These are phyloP conservation scores for Nemapogon koenigi DNA, from an alignment of 2,888 invertebrate species.

Conservation along the genomic window DNA sequence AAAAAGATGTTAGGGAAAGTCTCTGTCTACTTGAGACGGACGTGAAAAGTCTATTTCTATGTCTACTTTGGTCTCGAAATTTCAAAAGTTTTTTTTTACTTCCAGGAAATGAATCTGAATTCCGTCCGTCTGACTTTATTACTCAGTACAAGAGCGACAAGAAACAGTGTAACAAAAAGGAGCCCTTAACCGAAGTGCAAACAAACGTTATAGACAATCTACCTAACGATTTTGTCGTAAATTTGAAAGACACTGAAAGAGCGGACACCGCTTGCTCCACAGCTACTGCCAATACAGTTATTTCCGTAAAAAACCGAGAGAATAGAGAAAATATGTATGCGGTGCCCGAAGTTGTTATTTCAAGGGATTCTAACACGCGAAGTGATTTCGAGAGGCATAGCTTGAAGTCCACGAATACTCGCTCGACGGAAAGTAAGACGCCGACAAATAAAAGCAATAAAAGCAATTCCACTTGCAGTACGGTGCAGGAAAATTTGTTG, in stretches of 20 bases:
- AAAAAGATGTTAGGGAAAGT: too few relatives aligned
- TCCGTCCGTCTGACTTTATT: constrained; percentile 3
- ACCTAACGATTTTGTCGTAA: constrained; percentile 25
- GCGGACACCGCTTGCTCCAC: constrained; percentile 36
- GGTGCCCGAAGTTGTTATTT: too few relatives aligned
- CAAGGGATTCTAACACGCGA: too few relatives aligned
- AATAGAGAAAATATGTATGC: too few relatives aligned
- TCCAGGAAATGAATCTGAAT: constrained; percentile 2
- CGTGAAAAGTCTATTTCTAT: too few relatives aligned
- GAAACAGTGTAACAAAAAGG: constrained; percentile 27
- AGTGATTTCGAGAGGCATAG: not conserved
- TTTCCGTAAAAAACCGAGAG: too few relatives aligned
- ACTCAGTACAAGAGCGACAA: not conserved
- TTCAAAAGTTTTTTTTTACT: too few relatives aligned
- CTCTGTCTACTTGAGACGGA: too few relatives aligned
- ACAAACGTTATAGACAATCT: constrained; percentile 24
- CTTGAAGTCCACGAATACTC: not conserved
- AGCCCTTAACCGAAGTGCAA: constrained; percentile 35
- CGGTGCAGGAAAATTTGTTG: constrained; percentile 39
- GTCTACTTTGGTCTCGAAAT: too few relatives aligned
- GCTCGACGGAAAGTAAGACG: constrained; percentile 23
- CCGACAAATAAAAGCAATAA: constrained; percentile 44
- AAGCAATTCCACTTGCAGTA: constrained; percentile 43
- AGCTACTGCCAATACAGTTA: constrained; percentile 37
- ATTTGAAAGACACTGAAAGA: constrained; percentile 33